A percentile compares a stretch with the other conserved stretches of the same genome.
Conservation (phyloP, 2,888 invertebrate genomes). For the Drosophila diplacantha region DNA sequence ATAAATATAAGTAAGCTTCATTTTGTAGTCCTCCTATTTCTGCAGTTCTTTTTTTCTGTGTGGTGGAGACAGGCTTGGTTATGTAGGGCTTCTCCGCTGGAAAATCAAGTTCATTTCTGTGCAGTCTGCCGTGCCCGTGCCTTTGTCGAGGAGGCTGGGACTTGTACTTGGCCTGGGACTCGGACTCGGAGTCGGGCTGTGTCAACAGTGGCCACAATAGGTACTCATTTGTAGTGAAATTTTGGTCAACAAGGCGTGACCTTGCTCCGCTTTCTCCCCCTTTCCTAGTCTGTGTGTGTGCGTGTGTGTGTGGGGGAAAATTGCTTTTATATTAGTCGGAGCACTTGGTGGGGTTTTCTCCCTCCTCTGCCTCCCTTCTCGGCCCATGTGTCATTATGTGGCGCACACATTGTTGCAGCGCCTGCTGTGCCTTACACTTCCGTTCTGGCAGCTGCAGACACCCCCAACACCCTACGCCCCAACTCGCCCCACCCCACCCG, state of each 20-base stretch:
- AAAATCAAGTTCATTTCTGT: slow-evolving; percentile 62
- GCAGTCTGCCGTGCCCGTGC: slow-evolving; percentile 47
- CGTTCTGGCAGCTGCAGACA: slow-evolving; percentile 53
- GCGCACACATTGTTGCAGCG: slow-evolving; percentile 54
- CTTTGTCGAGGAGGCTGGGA: slow-evolving; percentile 20
- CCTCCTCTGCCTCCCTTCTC: slow-evolving; percentile 10
- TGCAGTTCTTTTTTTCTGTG: not conserved
- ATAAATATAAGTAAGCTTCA: not conserved
- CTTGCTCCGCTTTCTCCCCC: slow-evolving; percentile 44
- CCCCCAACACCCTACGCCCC: slow-evolving; percentile 30
- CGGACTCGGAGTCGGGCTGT: slow-evolving; percentile 28
- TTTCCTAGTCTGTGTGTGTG: not conserved
- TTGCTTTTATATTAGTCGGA: slow-evolving; percentile 50
- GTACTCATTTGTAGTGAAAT: slow-evolving; percentile 52
- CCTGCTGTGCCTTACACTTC: slow-evolving; percentile 63
- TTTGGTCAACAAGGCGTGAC: slow-evolving; percentile 58
- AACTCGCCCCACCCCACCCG: not conserved
- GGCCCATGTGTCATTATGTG: slow-evolving; percentile 47
- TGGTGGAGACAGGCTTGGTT: not conserved
- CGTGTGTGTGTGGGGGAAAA: slow-evolving; percentile 37
- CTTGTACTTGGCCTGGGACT: slow-evolving; percentile 16
- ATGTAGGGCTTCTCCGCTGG: slow-evolving; percentile 20
- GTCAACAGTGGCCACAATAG: slow-evolving; percentile 39
- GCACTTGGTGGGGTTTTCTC: slow-evolving; percentile 26
- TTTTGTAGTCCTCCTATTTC: not conserved